Evolutionary conservation across 2,888 invertebrate genomes (phyloP), one percentile per base, ranked within the genome.

Genomic region (Melipona beecheii): DNA sequence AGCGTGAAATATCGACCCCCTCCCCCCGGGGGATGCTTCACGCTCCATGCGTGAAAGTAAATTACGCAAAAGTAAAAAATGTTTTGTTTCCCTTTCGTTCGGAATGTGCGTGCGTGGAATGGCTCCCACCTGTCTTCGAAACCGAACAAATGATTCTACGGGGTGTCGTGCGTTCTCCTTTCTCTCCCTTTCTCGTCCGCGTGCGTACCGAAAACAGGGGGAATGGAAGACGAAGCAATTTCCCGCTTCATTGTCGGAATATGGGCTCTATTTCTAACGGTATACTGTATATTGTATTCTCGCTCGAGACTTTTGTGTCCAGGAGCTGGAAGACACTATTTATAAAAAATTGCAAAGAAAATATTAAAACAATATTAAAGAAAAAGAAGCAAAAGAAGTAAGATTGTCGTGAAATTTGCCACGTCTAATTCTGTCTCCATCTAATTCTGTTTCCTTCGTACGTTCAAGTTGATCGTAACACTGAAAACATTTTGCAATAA

Each of bases 111-210:
- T 50, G 31, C n/a, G 24, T 21, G 71, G 36, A 66, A 9, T 21
- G 66, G 43, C 36, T 31, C 73, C 68, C 75, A 50, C 31, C 60
- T 78, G 81, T 80, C 84, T 81, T 86, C 81, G 78, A 69, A 84
- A 82, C 64, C 70, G 80, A 83, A 90, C 86, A 90, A 90, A 90
- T 81, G 88, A 85, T 86, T 80, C 84, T 82, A 68, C 49, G 13
- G 54, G 75, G 71, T 58, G 72, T 75, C 49, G 27, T 64, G 74
- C 31, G 76, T 50, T 70, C 43, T 70, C 36, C 15, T 11, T 60
- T 4, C 19, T 19, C 15, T 19, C 4, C 9, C 17, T 60, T 27
- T 60, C 27, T 31, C 31, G 13, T 11, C 4, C 1, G 13, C 5
- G 4, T 13, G 21, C 21, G 2, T 64, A 11, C 21, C 64, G 56